A percentile compares a stretch with the other conserved stretches of the same genome.
Evolutionary conservation across 2,113 vertebrate genomes (phyloP).

Genomic region (Pelecanus crispus): DNA sequence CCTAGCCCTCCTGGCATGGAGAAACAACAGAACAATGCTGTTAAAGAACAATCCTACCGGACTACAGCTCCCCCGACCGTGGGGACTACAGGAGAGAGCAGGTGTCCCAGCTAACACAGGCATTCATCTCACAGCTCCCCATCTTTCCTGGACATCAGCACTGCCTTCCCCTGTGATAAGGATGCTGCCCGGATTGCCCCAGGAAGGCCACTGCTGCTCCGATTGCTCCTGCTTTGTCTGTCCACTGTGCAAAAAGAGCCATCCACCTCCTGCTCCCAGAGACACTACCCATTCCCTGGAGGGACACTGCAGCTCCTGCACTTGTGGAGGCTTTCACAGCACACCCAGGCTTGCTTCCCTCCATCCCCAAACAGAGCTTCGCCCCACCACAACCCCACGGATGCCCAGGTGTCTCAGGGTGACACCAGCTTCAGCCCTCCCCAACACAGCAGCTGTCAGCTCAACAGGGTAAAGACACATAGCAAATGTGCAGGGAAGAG

Average conservation of each 20-base stretch:
- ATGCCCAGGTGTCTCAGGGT: not conserved
- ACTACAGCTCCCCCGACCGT: not conserved
- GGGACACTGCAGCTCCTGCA: rapidly evolving
- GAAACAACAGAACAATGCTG: not conserved
- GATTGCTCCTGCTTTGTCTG: not conserved
- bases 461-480: rapidly evolving
- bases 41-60: not conserved
- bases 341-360: rapidly evolving
- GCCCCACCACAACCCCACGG: no score
- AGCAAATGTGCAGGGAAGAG: not conserved
- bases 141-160: not conserved
- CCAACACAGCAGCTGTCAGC: not conserved
- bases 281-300: not conserved
- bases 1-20: not conserved
- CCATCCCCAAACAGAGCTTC: not conserved
- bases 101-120: not conserved
- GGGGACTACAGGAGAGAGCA: not conserved
- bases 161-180: rapidly evolving
- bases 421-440: not conserved
- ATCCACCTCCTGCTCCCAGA: not conserved
- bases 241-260: not conserved
- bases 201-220: not conserved
- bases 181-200: not conserved
- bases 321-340: not conserved
- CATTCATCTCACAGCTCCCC: not conserved